phyloP scores from a whole-genome alignment of 2,113 vertebrate genomes.

The Antechinus flavipes region DNA sequence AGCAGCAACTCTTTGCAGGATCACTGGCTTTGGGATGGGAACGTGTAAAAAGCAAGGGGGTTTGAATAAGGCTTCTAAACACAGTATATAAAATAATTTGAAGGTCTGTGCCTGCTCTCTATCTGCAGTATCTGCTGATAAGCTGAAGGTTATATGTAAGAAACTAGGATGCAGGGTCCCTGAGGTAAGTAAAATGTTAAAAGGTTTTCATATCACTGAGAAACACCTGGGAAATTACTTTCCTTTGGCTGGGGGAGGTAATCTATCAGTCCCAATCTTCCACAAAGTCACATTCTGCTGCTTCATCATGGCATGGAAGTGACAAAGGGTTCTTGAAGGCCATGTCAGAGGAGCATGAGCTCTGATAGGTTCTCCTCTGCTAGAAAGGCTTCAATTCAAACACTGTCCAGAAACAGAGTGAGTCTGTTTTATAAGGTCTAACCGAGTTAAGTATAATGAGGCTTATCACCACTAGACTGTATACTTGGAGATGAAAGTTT shows the following conservation, averaged over 20 bases:
- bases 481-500: not conserved
- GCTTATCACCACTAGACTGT: not conserved
- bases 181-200: not conserved
- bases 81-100: not conserved
- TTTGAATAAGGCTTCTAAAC: not conserved
- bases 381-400: not conserved
- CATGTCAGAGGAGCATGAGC: not conserved
- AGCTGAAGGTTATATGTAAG: not conserved
- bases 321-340: not conserved
- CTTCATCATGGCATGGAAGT: not conserved
- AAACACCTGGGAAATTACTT: not conserved
- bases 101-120: not conserved
- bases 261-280: not conserved
- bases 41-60: not conserved
- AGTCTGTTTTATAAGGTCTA: not conserved
- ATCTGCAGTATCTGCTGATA: not conserved
- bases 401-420: not conserved
- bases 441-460: not conserved
- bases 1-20: not conserved
- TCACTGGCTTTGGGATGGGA: not conserved
- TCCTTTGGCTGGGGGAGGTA: not conserved
- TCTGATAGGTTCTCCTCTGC: not conserved
- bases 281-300: not conserved
- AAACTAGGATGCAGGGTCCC: not conserved
- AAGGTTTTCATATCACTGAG: not conserved